phyloP scores from a whole-genome alignment of 2,797 vertebrate species.

The Hylomyscus alleni region DNA sequence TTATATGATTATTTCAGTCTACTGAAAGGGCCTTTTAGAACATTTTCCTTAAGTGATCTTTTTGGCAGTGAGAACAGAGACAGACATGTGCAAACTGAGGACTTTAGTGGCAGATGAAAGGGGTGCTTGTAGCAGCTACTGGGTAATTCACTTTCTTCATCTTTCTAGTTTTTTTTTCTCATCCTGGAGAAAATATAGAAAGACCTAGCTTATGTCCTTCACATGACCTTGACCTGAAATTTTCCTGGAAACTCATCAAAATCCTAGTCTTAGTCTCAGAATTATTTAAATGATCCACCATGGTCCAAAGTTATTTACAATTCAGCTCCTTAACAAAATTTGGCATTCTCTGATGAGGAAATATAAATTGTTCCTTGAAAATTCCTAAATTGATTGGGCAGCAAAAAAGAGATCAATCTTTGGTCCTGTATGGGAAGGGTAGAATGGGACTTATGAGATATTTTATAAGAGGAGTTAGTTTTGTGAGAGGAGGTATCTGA shows the following conservation, averaged over 20 bases:
- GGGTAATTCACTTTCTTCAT: background rate
- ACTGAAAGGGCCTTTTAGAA: background rate
- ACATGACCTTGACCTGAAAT: slow-evolving; percentile 18
- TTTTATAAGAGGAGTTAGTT: slow-evolving; percentile 1
- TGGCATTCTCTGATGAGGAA: background rate
- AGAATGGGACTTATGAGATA: background rate
- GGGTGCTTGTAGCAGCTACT: background rate
- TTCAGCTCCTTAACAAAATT: background rate
- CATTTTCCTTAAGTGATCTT: background rate
- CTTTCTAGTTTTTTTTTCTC: background rate
- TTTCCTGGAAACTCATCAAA: background rate
- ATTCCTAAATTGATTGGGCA: background rate
- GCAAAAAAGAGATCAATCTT: background rate
- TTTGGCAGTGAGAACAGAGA: background rate
- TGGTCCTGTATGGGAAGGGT: background rate
- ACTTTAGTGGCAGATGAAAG: slow-evolving; percentile 3
- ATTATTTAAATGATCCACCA: background rate
- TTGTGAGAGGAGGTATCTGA: background rate
- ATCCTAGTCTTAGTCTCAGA: background rate
- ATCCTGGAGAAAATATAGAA: background rate
- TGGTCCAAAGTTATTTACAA: background rate
- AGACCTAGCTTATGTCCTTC: background rate
- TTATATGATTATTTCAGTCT: background rate
- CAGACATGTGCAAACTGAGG: background rate
- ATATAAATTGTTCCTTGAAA: background rate